These are phyloP conservation scores for Oreochromis niloticus DNA, from an alignment of 2,113 vertebrate species.

Conservation along the genomic window DNA sequence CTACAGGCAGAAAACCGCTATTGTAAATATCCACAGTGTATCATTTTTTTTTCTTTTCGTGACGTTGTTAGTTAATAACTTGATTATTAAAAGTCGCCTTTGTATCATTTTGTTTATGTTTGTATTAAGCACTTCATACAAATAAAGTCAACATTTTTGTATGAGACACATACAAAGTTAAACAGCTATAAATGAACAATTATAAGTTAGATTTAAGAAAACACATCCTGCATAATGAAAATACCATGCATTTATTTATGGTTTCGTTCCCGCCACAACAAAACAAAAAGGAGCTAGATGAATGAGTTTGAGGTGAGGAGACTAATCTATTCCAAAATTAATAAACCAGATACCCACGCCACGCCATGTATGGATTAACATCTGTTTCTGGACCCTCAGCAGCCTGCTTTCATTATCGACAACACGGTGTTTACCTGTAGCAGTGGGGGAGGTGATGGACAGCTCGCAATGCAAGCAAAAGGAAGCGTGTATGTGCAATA, in stretches of 20 bases:
- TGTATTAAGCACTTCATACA: background rate
- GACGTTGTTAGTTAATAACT: background rate
- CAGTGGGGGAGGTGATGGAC: background rate
- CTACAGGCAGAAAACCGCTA: background rate
- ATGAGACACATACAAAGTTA: background rate
- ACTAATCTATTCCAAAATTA: constrained; percentile 49
- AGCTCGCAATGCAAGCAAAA: background rate
- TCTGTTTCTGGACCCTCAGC: constrained; percentile 42
- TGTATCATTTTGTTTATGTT: background rate
- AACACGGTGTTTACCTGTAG: constrained; percentile 45
- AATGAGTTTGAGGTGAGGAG: background rate
- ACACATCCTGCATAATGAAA: background rate
- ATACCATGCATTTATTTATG: background rate
- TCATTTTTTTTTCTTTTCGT: background rate
- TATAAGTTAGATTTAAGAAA: rapidly evolving
- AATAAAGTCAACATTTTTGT: background rate
- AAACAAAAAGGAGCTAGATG: background rate
- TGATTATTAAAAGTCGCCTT: background rate
- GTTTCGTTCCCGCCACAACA: background rate
- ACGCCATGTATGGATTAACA: constrained; percentile 70
- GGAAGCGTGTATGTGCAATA: background rate
- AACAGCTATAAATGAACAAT: background rate
- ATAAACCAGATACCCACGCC: constrained; percentile 69
- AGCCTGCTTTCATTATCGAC: constrained; percentile 42
- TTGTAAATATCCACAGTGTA: background rate